Evolutionary conservation across 2,888 invertebrate genomes (phyloP), one percentile per base, ranked within the genome.

Genomic region (Scaptomyza cyrtandrae): DNA sequence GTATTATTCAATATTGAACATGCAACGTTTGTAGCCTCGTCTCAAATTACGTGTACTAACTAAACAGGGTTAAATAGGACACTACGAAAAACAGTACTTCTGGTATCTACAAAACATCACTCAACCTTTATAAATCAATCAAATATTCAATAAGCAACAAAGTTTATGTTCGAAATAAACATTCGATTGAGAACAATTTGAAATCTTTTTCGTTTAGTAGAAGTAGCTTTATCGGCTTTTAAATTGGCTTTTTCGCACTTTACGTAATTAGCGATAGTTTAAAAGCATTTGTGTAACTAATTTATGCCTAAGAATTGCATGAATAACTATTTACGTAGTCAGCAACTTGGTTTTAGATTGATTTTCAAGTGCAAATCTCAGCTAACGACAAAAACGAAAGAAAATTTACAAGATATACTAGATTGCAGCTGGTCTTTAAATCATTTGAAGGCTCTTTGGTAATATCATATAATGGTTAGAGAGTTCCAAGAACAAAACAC

Each of bases 351-450:
- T 14, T n/a, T 16, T 16, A 19, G 24, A 19, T 16, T 14, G 27
- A n/a, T 33, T 14, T 19, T 53, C 13, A 27, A 49, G 24, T 43
- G 44, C 14, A 58, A 76, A 76, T 74, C 77, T 52, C 77, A 58
- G 77, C 16, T 13, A 3, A 50, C 7, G 4, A 33, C 33, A 33
- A 33, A 19, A 52, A 14, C 9, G 1, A 10, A 33, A 24, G 16
- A n/a, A 52, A 60, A 76, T 76, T 61, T 58, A 71, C 57, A 11
- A 41, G 9, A 64, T n/a, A 19, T 19, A 19, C 19, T 24, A 33
- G 54, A 66, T 55, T 48, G 56, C 33, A 45, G 14, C 16, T 2
- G 7, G 49, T n/a, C 31, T 31, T 19, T 72, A 72, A 73, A 72
- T 59, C 58, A 74, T 58, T 61, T 27, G 54, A 54, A 19, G 24